These are phyloP conservation scores for Campoplex capitator DNA, from an alignment of 2,888 invertebrate species.

Conservation along the genomic window DNA sequence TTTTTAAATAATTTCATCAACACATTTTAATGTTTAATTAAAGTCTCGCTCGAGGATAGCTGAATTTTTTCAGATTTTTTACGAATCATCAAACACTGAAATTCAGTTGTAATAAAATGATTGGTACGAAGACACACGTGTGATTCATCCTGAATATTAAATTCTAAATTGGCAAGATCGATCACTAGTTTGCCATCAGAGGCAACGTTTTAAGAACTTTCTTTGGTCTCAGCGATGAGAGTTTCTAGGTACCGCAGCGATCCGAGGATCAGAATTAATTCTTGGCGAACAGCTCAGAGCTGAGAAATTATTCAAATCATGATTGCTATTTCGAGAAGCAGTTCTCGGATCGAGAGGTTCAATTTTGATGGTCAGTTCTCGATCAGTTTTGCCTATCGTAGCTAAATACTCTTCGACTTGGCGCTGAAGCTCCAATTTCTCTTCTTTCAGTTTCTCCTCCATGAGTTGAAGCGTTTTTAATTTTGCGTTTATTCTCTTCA, in stretches of 20 bases:
- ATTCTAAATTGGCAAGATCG: background rate
- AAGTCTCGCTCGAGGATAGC: too few species aligned
- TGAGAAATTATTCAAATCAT: background rate
- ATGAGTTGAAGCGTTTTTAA: conserved; percentile 43
- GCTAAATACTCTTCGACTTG: conserved; percentile 53
- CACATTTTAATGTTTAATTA: too few species aligned
- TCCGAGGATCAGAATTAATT: background rate
- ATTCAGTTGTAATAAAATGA: background rate
- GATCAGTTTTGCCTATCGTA: conserved; percentile 38
- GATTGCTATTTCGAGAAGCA: background rate
- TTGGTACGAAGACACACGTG: background rate
- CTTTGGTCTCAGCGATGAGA: background rate
- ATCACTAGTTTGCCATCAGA: background rate
- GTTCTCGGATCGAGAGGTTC: conserved; percentile 31
- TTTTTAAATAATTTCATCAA: too few species aligned
- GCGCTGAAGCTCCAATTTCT: conserved; percentile 52
- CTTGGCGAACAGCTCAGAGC: background rate
- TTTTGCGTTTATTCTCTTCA: conserved; percentile 54
- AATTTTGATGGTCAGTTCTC: conserved; percentile 15
- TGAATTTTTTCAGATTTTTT: background rate
- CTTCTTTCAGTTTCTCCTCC: conserved; percentile 53
- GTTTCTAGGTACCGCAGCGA: background rate
- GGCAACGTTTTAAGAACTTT: background rate
- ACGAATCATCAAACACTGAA: background rate
- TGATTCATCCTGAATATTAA: background rate